Evolutionary conservation across 2,113 vertebrate species (phyloP).

Genomic region (Psilopsiagon aurifrons): DNA sequence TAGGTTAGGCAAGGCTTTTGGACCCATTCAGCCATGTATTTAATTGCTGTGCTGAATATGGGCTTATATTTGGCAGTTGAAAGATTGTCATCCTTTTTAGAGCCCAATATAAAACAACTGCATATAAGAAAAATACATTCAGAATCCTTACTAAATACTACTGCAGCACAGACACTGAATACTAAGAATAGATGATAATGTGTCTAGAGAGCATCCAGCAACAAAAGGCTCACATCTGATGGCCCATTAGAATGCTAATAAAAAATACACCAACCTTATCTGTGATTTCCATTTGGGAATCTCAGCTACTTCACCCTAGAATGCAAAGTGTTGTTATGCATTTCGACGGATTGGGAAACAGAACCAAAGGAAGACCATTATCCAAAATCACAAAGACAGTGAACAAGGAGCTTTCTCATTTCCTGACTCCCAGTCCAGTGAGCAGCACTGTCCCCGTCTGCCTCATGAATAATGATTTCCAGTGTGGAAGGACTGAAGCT

Average conservation of each 20-base stretch:
- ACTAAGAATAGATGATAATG: not conserved
- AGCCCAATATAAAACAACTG: not conserved
- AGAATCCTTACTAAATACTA: not conserved
- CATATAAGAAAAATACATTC: not conserved
- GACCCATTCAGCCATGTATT: not conserved
- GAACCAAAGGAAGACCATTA: not conserved
- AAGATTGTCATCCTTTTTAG: not conserved
- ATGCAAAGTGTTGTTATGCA: not conserved
- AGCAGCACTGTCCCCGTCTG: not conserved
- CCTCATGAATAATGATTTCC: not conserved
- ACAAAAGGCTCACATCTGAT: not conserved
- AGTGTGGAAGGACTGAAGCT: not conserved
- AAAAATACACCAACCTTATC: not conserved
- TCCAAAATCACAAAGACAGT: not conserved
- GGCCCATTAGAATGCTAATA: not conserved
- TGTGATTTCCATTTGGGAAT: not conserved
- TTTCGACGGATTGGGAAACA: not conserved
- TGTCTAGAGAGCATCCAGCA: not conserved
- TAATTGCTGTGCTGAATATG: not conserved
- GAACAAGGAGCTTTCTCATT: not conserved
- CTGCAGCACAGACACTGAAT: not conserved
- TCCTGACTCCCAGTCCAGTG: not conserved
- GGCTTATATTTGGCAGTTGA: not conserved
- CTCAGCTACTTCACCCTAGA: not conserved
- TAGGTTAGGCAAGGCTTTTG: not conserved